Conservation (phyloP, 2,888 invertebrate species). For the Erpobdella octoculata region DNA sequence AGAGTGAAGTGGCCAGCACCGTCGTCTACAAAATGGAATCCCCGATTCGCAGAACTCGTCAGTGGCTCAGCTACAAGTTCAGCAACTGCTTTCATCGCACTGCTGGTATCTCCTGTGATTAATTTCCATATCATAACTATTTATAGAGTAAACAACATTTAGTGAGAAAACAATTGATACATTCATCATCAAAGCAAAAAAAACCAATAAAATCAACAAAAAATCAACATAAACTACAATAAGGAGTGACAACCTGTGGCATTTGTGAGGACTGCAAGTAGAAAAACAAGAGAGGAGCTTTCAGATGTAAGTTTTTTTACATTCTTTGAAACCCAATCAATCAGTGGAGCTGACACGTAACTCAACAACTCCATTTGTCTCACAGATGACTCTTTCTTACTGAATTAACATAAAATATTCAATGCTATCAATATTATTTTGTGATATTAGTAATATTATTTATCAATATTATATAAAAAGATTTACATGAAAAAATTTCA, state of each 20-base stretch:
- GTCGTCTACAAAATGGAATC: constrained; percentile 47
- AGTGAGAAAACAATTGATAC: background rate
- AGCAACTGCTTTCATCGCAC: constrained; percentile 46
- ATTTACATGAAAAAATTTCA: background rate
- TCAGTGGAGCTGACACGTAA: constrained; percentile 42
- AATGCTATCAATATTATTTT: background rate
- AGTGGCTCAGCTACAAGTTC: constrained; percentile 46
- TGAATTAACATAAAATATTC: constrained; percentile 37
- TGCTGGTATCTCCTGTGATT: constrained; percentile 43
- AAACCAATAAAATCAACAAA: background rate
- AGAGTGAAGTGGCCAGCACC: constrained; percentile 49
- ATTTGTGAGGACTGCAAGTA: constrained; percentile 45
- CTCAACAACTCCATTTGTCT: constrained; percentile 45
- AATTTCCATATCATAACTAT: no score
- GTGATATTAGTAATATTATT: background rate
- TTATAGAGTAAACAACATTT: background rate
- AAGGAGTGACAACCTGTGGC: constrained; percentile 41
- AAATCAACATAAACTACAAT: background rate
- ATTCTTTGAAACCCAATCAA: constrained; percentile 44
- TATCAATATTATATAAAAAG: background rate
- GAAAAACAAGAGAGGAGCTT: constrained; percentile 44
- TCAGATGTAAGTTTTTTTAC: constrained; percentile 42
- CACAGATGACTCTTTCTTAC: constrained; percentile 48
- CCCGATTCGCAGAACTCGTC: constrained; percentile 41
- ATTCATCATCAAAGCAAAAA: background rate